Base-by-base conservation (phyloP, 2,113 vertebrate species). In the Lota lota region DNA sequence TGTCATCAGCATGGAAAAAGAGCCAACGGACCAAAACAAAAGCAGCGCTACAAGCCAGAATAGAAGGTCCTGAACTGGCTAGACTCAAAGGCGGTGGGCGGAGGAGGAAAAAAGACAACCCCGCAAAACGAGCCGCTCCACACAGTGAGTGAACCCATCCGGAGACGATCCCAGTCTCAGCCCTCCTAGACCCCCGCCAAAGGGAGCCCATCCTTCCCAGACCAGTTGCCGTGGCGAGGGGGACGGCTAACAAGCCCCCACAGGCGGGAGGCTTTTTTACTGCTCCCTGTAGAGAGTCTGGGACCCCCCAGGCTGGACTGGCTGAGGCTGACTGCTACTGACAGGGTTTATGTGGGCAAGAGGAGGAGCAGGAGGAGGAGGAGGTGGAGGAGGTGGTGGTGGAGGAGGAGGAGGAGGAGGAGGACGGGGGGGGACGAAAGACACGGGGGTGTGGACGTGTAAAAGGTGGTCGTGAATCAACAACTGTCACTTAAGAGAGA, bases 401-500 rank as follows among this genome's bases (percentile, higher is more conserved):
- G 75, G 76, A 73, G 63, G 60, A 80, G 80, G 83, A 84, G 75
- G 69, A 83, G 75, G 76, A 40, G 36, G 36, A 40, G 36, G 7
- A 17, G 14, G 10, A 14, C 51, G 57, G 58, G 58, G 20, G 47
- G 67, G 33, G 2, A 21, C 6, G 12, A 10, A 59, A 16, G 14
- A 40, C 7, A 18, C 6, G 53, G 57, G 75, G 74, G 0, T 62
- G 75, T 76, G 36, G 74, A 84, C 17, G 61, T 76, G 75, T 85
- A 81, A 82, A 84, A 86, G 74, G 70, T 84, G 75, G 76, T 89
- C 87, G 83, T 88, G 86, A 92, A 93, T 53, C 68, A 91, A 90
- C 70, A 89, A 92, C 93, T 94, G 93, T 94, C 94, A 92, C 90
- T 84, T 77, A 87, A 67, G 18, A 54, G 53, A n/a, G 53, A 2